Evolutionary conservation across 2,113 vertebrate genomes (phyloP).

Genomic region (Brachyhypopomus gauderio): DNA sequence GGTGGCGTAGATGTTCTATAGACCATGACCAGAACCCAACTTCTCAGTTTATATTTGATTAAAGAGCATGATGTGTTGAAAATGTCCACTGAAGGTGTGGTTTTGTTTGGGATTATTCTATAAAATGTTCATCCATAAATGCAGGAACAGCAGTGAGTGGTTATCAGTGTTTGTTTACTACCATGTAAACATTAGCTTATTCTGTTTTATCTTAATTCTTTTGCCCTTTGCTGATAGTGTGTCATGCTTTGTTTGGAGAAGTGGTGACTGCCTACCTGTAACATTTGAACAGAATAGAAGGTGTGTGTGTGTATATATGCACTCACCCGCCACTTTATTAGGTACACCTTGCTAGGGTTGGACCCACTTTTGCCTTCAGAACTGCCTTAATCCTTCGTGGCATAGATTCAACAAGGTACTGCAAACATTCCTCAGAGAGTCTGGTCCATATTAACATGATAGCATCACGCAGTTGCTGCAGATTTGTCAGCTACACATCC

Average conservation of each 20-base stretch:
- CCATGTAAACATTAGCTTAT: background rate
- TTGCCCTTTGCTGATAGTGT: background rate
- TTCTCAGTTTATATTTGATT: background rate
- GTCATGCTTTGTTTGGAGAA: slow-evolving; percentile 25
- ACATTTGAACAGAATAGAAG: too few relatives aligned
- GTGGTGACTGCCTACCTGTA: background rate
- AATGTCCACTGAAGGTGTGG: background rate
- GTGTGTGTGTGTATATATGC: too few relatives aligned
- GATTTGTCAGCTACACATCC: too few relatives aligned
- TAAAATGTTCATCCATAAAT: background rate
- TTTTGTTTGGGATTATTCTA: background rate
- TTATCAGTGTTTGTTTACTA: background rate
- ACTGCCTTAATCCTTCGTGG: too few relatives aligned
- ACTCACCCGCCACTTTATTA: too few relatives aligned
- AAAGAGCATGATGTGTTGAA: background rate
- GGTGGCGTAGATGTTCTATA: background rate
- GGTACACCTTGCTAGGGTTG: too few relatives aligned
- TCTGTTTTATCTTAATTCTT: background rate
- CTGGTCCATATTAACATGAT: too few relatives aligned
- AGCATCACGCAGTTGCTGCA: too few relatives aligned
- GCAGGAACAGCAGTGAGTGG: background rate
- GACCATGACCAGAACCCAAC: background rate
- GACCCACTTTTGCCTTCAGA: too few relatives aligned
- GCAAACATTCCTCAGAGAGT: too few relatives aligned
- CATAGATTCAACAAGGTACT: too few relatives aligned